phyloP scores from a whole-genome alignment of 2,797 vertebrate genomes.

The Emys orbicularis region DNA sequence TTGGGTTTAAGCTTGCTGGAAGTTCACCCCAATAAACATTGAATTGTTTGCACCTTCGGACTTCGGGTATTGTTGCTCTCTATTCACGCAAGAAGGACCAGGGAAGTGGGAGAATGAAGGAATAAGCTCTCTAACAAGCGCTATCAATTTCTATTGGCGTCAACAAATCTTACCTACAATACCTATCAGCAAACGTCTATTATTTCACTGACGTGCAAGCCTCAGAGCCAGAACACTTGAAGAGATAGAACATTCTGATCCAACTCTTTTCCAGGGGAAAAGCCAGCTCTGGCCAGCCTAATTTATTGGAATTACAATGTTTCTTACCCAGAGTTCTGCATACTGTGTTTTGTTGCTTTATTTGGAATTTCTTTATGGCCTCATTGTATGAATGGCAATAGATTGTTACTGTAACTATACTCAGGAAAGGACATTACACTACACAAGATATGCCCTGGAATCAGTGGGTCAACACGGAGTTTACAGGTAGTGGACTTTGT shows the following conservation, averaged over 20 bases:
- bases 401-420: neutral
- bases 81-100: too few relatives aligned
- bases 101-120: too few relatives aligned
- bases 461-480: too few relatives aligned
- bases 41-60: too few relatives aligned
- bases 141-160: constrained; percentile 22
- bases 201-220: constrained; percentile 27
- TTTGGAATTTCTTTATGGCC: too few relatives aligned
- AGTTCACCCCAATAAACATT: too few relatives aligned
- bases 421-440: neutral
- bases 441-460: neutral
- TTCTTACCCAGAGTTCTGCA: too few relatives aligned
- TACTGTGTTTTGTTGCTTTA: too few relatives aligned
- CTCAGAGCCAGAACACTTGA: constrained; percentile 8
- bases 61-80: too few relatives aligned
- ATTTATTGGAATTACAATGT: neutral
- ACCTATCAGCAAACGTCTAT: constrained; percentile 29
- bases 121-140: neutral
- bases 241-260: neutral
- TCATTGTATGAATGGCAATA: neutral
- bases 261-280: neutral
- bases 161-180: constrained; percentile 54
- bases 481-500: too few relatives aligned
- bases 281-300: neutral
- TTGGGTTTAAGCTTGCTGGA: too few relatives aligned